Conservation (phyloP, 2,888 invertebrate species). For the Cantharis flavilabris region DNA sequence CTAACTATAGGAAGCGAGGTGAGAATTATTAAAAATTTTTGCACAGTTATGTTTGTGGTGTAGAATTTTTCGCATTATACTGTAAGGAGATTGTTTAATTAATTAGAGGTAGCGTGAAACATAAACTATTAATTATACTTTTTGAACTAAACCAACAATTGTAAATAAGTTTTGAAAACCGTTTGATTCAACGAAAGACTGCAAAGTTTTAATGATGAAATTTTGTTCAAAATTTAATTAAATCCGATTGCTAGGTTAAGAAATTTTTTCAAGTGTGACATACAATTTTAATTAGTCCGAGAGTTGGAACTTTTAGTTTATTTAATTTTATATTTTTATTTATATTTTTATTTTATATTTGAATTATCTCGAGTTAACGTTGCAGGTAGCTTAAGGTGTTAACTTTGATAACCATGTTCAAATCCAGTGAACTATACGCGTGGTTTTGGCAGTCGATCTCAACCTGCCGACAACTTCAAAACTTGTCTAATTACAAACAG, state of each 20-base stretch:
- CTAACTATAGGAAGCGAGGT: too few relatives aligned
- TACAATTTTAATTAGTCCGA: background rate
- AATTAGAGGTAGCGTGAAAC: background rate
- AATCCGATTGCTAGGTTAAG: background rate
- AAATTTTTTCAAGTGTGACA: background rate
- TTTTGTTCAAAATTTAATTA: background rate
- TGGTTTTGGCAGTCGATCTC: conserved; percentile 43
- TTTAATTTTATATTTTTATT: background rate
- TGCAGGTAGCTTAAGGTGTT: conserved; percentile 5
- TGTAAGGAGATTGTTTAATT: background rate
- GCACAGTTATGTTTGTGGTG: too few relatives aligned
- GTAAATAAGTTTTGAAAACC: background rate
- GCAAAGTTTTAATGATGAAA: background rate
- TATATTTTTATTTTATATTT: background rate
- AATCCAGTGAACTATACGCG: conserved; percentile 30
- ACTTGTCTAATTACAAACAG: conserved; percentile 48
- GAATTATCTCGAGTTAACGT: background rate
- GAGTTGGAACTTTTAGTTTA: background rate
- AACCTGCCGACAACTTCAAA: conserved; percentile 43
- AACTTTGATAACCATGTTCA: conserved; percentile 18
- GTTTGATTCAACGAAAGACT: background rate
- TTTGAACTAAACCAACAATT: background rate
- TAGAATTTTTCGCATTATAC: background rate
- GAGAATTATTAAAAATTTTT: too few relatives aligned
- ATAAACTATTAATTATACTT: background rate